phyloP scores from a whole-genome alignment of 2,888 invertebrate genomes.

The Drosophila mayaguana region DNA sequence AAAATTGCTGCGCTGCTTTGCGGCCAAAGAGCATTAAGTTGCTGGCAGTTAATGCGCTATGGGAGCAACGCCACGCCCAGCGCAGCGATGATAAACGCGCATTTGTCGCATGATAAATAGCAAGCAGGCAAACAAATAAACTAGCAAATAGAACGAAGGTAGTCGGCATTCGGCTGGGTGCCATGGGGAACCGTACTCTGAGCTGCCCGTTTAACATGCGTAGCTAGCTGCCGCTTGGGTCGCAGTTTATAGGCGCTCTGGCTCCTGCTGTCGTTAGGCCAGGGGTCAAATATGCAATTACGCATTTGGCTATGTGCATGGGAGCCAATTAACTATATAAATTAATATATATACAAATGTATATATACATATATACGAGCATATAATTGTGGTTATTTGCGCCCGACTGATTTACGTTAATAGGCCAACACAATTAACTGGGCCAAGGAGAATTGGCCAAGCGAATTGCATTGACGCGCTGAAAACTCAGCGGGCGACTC shows the following conservation, averaged over 20 bases:
- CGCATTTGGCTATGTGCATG: slow-evolving; percentile 58
- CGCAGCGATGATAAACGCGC: slow-evolving; percentile 71
- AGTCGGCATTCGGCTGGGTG: slow-evolving; percentile 6
- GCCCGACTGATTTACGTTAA: slow-evolving; percentile 70
- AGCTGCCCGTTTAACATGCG: slow-evolving; percentile 17
- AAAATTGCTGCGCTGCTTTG: slow-evolving; percentile 67
- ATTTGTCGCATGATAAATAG: slow-evolving; percentile 80
- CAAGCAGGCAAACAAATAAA: slow-evolving; percentile 60
- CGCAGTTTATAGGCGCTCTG: slow-evolving; percentile 34
- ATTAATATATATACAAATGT: slow-evolving; percentile 1
- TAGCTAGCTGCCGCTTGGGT: slow-evolving; percentile 24
- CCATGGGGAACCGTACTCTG: slow-evolving; percentile 30
- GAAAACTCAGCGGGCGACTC: slow-evolving; percentile 21
- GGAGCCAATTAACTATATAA: slow-evolving; percentile 30
- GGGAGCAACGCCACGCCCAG: slow-evolving; percentile 54
- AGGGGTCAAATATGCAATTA: slow-evolving; percentile 70
- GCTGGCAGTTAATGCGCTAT: slow-evolving; percentile 50
- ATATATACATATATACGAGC: neutral
- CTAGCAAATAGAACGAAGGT: slow-evolving; percentile 38
- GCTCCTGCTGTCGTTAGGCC: slow-evolving; percentile 36
- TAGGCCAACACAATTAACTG: slow-evolving; percentile 60
- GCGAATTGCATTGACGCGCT: slow-evolving; percentile 33
- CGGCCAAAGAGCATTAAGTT: slow-evolving; percentile 59
- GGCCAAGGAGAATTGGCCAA: slow-evolving; percentile 25
- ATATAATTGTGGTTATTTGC: slow-evolving; percentile 41